Conservation (phyloP, 1,140 invertebrate genomes). For the Aethina tumida region DNA sequence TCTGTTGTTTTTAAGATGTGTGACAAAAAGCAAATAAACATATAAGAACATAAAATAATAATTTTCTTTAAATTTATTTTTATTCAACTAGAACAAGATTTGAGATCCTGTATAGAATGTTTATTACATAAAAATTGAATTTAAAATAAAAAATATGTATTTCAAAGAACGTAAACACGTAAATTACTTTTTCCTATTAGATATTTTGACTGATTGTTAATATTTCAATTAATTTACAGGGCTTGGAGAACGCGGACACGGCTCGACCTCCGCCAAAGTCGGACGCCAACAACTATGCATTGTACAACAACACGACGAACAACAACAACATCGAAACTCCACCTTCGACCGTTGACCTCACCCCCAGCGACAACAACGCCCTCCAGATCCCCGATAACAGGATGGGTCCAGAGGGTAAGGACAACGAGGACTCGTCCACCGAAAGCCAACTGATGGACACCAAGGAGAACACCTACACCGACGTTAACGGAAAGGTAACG, state of each 20-base stretch:
- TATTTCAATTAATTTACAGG: conserved; percentile 12
- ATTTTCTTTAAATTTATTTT: too few species aligned
- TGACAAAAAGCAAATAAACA: too few species aligned
- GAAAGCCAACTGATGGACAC: conserved; percentile 69
- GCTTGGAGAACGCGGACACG: conserved; percentile 14
- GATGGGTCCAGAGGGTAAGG: conserved; percentile 67
- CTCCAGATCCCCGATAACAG: conserved; percentile 34
- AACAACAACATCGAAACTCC: conserved; percentile 14
- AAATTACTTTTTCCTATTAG: too few species aligned
- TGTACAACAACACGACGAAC: conserved; percentile 10
- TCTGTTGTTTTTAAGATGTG: too few species aligned
- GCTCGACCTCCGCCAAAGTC: conserved; percentile 10
- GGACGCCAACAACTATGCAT: conserved; percentile 18
- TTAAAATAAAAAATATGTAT: too few species aligned
- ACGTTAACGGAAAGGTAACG: conserved; percentile 64
- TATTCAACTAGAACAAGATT: too few species aligned
- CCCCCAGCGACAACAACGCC: conserved; percentile 44
- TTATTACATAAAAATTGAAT: too few species aligned
- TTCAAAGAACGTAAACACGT: too few species aligned
- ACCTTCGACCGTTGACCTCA: conserved; percentile 35
- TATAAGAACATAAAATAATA: too few species aligned
- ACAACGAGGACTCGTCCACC: conserved; percentile 48
- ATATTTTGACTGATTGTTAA: too few species aligned
- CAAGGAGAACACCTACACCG: conserved; percentile 69
- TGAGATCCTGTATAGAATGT: too few species aligned